phyloP scores from a whole-genome alignment of 2,113 vertebrate species.

The Puma concolor region DNA sequence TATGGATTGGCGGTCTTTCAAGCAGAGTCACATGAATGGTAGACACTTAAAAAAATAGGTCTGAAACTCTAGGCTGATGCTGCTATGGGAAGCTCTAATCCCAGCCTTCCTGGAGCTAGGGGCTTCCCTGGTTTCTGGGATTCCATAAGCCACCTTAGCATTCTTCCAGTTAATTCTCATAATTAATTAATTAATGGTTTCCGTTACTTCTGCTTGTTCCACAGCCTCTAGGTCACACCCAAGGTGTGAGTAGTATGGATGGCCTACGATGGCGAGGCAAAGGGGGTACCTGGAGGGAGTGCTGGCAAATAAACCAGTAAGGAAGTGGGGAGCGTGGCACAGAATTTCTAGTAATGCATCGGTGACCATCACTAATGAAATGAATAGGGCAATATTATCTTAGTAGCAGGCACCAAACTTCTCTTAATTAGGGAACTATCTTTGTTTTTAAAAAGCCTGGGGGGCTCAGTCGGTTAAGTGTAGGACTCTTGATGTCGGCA shows the following conservation, averaged over 20 bases:
- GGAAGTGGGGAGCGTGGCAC: too few species aligned
- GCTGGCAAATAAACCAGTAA: not conserved
- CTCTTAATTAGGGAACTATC: not conserved
- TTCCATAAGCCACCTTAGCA: not conserved
- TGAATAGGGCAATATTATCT: not conserved
- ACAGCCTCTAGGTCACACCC: not conserved
- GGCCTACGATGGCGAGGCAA: too few species aligned
- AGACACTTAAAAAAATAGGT: not conserved
- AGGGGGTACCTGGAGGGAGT: not conserved
- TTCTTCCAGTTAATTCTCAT: not conserved
- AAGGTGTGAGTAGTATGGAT: not conserved
- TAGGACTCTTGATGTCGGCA: too few species aligned
- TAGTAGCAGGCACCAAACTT: not conserved
- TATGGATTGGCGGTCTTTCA: not conserved
- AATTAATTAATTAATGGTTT: not conserved
- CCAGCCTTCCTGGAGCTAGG: not conserved
- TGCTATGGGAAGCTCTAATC: too few species aligned
- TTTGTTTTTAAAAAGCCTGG: not conserved
- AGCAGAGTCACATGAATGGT: not conserved
- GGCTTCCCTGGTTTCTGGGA: not conserved
- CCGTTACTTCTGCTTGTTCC: not conserved
- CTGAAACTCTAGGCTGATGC: not conserved
- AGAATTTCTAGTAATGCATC: not conserved
- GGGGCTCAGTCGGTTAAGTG: too few species aligned
- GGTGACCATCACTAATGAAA: not conserved